A percentile compares a stretch with the other conserved stretches of the same genome.
phyloP scores from a whole-genome alignment of 2,797 vertebrate species.

The Moxostoma hubbsi region DNA sequence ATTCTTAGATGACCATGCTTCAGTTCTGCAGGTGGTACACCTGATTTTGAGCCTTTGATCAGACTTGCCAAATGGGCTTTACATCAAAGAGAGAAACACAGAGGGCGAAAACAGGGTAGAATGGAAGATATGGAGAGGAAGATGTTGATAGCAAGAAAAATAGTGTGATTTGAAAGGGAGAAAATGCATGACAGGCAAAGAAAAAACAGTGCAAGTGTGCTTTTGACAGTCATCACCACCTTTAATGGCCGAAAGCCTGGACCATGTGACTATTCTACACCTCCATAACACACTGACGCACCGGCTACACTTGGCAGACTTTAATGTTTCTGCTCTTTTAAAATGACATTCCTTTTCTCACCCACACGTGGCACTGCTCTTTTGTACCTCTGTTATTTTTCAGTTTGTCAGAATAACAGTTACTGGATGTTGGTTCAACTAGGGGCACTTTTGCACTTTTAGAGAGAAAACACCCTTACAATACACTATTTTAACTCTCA shows the following conservation, averaged over 20 bases:
- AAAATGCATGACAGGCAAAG: constrained; percentile 33
- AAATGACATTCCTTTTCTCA: constrained; percentile 3
- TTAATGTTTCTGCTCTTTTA: constrained; percentile 10
- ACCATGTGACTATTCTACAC: constrained; percentile 20
- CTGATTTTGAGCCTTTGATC: constrained; percentile 50
- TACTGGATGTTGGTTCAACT: neutral
- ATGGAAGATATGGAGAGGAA: constrained; percentile 41
- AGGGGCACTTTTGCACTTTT: too few relatives aligned
- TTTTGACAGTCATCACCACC: constrained; percentile 23
- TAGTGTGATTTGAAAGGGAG: too few relatives aligned
- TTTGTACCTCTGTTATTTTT: neutral
- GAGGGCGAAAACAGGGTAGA: constrained; percentile 16
- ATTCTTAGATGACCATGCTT: neutral
- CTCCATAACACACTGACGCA: constrained; percentile 33
- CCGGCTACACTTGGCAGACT: constrained; percentile 33
- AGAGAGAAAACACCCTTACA: too few relatives aligned
- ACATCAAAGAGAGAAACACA: constrained; percentile 50
- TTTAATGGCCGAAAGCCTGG: constrained; percentile 33
- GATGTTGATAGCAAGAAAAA: constrained; percentile 8
- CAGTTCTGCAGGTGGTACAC: constrained; percentile 42
- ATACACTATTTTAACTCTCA: too few relatives aligned
- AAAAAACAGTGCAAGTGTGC: neutral
- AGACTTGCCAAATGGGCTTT: constrained; percentile 61
- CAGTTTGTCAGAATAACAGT: neutral
- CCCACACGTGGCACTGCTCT: constrained; percentile 1